These are phyloP conservation scores for Colinus virginianus DNA, from an alignment of 2,113 vertebrate genomes.

Conservation along the genomic window DNA sequence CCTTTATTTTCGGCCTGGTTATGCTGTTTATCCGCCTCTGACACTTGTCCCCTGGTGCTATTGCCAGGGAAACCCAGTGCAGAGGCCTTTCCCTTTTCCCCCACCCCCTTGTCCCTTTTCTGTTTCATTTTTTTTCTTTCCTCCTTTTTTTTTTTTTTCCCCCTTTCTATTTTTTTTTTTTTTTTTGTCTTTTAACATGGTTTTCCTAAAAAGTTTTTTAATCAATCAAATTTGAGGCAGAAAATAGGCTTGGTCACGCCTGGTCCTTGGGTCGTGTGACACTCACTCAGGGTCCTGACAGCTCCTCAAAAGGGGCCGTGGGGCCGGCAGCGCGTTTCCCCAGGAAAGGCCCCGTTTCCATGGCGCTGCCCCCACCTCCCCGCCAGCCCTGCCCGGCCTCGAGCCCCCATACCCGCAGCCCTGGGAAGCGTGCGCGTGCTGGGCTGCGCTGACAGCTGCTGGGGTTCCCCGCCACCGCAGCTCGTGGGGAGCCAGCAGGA, in stretches of 20 bases:
- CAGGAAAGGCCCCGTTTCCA: constrained; percentile 93
- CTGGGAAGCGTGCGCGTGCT: constrained; percentile 39
- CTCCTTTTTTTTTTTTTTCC: constrained; percentile 56
- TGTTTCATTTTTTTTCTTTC: constrained; percentile 67
- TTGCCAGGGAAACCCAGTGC: constrained; percentile 78
- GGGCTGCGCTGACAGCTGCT: constrained; percentile 84
- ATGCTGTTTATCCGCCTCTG: constrained; percentile 73
- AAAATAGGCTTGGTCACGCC: constrained; percentile 99
- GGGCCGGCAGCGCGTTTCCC: constrained; percentile 88
- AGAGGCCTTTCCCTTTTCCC: constrained; percentile 77
- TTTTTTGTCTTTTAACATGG: constrained; percentile 95
- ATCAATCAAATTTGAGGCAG: constrained; percentile 99
- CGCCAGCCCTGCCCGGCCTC: constrained; percentile 81
- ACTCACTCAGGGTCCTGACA: constrained; percentile 93
- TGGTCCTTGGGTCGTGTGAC: constrained; percentile 91
- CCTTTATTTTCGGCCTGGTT: constrained; percentile 82
- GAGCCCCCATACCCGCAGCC: constrained; percentile 81
- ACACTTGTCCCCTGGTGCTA: constrained; percentile 75
- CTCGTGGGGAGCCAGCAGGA: constrained; percentile 80
- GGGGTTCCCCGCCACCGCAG: constrained; percentile 70
- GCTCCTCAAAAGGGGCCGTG: constrained; percentile 89
- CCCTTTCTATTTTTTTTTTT: constrained; percentile 64
- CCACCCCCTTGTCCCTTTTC: constrained; percentile 66
- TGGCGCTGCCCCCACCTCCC: constrained; percentile 86
- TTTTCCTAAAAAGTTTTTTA: constrained; percentile 99